Evolutionary conservation across 2,113 vertebrate species (phyloP).

Genomic region (Corythaeola cristata): DNA sequence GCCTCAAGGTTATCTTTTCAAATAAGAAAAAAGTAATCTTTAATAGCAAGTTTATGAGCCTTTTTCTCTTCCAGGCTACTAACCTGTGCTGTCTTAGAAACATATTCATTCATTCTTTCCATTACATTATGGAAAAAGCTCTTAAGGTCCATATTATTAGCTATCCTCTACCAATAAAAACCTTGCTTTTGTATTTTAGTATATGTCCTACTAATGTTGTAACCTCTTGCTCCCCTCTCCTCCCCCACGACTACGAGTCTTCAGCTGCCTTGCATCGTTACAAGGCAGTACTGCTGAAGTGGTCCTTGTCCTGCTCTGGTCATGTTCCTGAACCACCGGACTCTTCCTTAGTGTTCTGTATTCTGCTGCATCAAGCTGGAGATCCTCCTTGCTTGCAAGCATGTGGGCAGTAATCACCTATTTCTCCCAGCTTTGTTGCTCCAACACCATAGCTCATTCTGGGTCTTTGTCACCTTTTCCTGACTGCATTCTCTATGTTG

Average conservation of each 20-base stretch:
- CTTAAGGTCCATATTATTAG: neutral
- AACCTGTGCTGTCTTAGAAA: neutral
- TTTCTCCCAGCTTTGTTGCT: neutral
- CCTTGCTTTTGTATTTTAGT: neutral
- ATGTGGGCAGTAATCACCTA: neutral
- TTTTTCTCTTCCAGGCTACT: neutral
- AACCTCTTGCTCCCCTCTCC: neutral
- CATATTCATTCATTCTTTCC: neutral
- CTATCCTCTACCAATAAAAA: neutral
- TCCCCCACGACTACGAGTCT: accelerated
- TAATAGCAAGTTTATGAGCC: neutral
- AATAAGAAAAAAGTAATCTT: neutral
- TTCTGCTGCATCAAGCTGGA: neutral
- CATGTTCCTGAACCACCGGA: neutral
- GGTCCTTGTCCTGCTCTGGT: neutral
- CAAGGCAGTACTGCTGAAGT: neutral
- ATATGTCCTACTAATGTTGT: neutral
- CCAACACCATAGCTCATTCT: neutral
- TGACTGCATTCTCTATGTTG: neutral
- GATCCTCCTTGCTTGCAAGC: neutral
- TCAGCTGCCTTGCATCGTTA: accelerated
- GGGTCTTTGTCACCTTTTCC: neutral
- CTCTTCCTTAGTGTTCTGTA: neutral
- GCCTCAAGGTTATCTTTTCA: neutral
- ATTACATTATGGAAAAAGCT: neutral